Evolutionary conservation across 2,888 invertebrate genomes (phyloP), one percentile per base, ranked within the genome.

Genomic region (Ochropleura leucogaster): DNA sequence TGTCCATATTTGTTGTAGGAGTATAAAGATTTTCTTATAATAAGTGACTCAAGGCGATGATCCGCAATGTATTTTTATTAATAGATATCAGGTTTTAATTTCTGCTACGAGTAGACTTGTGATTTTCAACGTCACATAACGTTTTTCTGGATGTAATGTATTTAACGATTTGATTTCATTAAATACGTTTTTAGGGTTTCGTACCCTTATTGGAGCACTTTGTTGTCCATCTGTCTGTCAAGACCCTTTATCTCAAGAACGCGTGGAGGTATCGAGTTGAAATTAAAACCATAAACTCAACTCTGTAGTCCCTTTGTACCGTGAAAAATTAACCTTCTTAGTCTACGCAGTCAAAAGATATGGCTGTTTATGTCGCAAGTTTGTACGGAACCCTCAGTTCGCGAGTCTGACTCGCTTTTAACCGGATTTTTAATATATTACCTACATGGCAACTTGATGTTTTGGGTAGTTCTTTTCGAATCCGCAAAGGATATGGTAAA

Each of bases 11-110:
- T 42, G 57, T 7, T 4, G n/a, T n/a, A 51, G 42, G 49, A 49
- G 66, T 57, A 57, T 16, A 47, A 42, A 64, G 18, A 63, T 44
- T 30, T 30, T 73, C 6, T 73, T 55, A 72, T 42, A 57, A 9
- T 40, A 74, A 74, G 57, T n/a, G n/a, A 77, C 49, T 66, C 77
- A 57, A 59, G 30, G 47, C 44, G 20, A 51, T 59, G 20, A 46
- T 68, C 51, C 20, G 40, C 30, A 40, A 55, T 53, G 42, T 75
- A 18, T 7, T 44, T 63, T 63, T 63, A 63, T 74, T 63, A 74
- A 63, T 73, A 74, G 40, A 74, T 63, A 53, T 51, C 51, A 64
- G 14, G 46, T 68, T 74, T 77, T 59, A 59, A 76, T 77, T 20
- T 76, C 10, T 71, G 30, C 49, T 20, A 6, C 10, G 44, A 47